Percentiles rank a stretch among this genome's conserved stretches.
These are phyloP conservation scores for Stichodactyla mertensii DNA, from an alignment of 64 coral and sea anemone genomes.

Conservation along the genomic window DNA sequence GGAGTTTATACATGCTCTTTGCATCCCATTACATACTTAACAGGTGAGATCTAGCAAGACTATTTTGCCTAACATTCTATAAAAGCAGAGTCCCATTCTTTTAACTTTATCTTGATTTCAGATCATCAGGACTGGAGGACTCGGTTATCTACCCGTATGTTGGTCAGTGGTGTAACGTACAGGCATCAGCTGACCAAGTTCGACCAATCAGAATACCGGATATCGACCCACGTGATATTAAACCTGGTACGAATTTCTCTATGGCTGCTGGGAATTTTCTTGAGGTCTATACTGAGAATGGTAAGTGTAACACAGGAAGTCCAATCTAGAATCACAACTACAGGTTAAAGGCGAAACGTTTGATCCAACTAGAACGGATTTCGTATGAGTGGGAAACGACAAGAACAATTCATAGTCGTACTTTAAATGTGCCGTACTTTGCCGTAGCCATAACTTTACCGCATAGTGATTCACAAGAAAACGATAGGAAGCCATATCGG, in stretches of 20 bases:
- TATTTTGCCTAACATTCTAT: not conserved
- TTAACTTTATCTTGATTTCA: not conserved
- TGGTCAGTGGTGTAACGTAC: conserved; percentile 87
- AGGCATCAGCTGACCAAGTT: conserved; percentile 63
- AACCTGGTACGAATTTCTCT: conserved; percentile 67
- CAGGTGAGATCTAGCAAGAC: conserved; percentile 28
- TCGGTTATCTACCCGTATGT: conserved; percentile 87
- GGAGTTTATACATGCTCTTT: conserved; percentile 98
- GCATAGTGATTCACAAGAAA: no score
- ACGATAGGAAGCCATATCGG: no score
- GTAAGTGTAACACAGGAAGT: not conserved
- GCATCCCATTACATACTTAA: conserved; percentile 95
- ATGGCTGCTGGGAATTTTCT: conserved; percentile 95
- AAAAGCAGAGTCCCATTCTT: no score
- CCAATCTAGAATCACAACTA: no score
- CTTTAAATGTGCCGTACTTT: no score
- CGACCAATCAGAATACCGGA: conserved; percentile 84
- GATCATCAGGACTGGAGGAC: conserved; percentile 47
- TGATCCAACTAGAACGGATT: no score
- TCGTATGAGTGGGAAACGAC: no score
- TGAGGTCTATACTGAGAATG: conserved; percentile 79
- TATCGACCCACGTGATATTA: conserved; percentile 72
- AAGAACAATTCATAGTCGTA: no score
- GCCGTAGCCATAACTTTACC: no score
- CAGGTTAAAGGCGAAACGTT: no score